Conservation (phyloP, 1,140 invertebrate genomes). For the Penaeus japonicus region DNA sequence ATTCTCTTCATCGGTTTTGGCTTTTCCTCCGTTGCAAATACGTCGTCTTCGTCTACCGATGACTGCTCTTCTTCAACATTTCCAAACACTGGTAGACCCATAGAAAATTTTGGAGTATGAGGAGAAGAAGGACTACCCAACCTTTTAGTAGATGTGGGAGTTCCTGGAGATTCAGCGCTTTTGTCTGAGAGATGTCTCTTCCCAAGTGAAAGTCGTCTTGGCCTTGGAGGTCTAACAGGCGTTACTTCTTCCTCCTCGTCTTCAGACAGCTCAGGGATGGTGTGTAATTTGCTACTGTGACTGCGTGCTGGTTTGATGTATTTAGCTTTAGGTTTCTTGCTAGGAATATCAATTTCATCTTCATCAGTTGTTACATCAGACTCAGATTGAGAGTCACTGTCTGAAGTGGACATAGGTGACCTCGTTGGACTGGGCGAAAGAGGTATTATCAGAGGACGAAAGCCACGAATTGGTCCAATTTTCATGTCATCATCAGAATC, state of each 20-base stretch:
- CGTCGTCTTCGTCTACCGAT: not conserved
- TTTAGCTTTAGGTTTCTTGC: not conserved
- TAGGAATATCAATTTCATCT: conserved; percentile 30
- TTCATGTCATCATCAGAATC: conserved; percentile 46
- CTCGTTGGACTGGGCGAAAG: conserved; percentile 1
- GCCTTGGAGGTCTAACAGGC: conserved; percentile 18
- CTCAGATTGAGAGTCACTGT: conserved; percentile 40
- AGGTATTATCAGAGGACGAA: conserved; percentile 20
- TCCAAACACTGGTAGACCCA: not conserved
- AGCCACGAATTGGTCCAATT: conserved; percentile 31
- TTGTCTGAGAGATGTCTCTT: not conserved
- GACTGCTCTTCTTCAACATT: not conserved
- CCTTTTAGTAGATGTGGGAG: not conserved
- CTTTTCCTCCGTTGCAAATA: not conserved
- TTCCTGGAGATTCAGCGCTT: conserved; percentile 21
- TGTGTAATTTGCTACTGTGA: conserved; percentile 32
- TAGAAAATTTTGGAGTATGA: not conserved
- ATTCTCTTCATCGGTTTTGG: not conserved
- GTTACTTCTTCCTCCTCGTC: conserved; percentile 22
- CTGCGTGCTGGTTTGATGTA: conserved; percentile 31
- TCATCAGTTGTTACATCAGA: conserved; percentile 41
- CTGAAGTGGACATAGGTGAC: conserved; percentile 7
- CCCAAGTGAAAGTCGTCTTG: not conserved
- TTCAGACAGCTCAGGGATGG: conserved; percentile 43
- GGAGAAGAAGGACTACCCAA: not conserved